Percentiles rank a stretch among this genome's conserved stretches.
phyloP scores from a whole-genome alignment of 1,140 invertebrate genomes.

The Drosophila pachea region DNA sequence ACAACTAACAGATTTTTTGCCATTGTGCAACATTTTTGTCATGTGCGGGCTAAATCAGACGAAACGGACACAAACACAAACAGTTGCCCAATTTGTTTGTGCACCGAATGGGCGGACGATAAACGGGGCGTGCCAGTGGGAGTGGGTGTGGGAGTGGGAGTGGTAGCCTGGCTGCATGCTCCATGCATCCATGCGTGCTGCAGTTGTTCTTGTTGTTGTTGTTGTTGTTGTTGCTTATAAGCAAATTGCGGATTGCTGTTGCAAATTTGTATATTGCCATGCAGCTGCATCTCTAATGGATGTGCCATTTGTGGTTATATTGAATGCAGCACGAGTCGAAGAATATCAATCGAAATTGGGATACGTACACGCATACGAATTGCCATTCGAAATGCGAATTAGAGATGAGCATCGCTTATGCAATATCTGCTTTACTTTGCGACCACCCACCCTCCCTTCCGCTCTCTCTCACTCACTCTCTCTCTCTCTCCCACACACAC shows the following conservation, averaged over 20 bases:
- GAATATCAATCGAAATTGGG: conserved; percentile 30
- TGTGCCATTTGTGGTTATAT: conserved; percentile 66
- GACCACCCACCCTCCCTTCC: no score
- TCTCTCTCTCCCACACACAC: no score
- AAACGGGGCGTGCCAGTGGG: conserved; percentile 18
- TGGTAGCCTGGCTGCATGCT: background rate
- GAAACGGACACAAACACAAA: conserved; percentile 59
- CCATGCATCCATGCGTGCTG: conserved; percentile 3
- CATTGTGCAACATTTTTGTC: conserved; percentile 62
- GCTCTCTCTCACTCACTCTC: no score
- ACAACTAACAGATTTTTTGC: conserved; percentile 65
- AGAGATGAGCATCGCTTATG: conserved; percentile 15
- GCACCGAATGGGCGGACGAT: conserved; percentile 7
- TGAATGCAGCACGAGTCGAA: conserved; percentile 33
- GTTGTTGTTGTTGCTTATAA: conserved; percentile 39
- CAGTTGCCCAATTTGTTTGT: conserved; percentile 42
- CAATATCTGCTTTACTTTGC: background rate
- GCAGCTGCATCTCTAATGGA: conserved; percentile 64
- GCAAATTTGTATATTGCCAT: conserved; percentile 70
- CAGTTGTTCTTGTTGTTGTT: conserved; percentile 31
- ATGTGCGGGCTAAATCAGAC: conserved; percentile 64
- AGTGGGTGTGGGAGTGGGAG: background rate
- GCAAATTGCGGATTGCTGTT: conserved; percentile 49
- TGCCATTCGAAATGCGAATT: conserved; percentile 15
- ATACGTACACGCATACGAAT: conserved; percentile 12